Base-by-base conservation (phyloP, 2,888 invertebrate species). In the Acrobeloides nanus region DNA sequence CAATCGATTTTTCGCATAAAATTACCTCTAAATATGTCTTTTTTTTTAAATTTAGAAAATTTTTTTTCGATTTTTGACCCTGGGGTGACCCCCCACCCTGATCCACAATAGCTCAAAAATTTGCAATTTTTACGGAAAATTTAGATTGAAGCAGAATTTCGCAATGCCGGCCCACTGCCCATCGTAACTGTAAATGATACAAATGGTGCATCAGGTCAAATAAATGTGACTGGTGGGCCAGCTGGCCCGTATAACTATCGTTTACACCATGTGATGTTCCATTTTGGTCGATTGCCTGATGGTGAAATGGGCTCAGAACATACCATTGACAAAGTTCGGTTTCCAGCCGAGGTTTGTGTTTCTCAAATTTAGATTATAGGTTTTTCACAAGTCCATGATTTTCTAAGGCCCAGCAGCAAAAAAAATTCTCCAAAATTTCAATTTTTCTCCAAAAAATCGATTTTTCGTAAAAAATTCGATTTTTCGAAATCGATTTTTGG, bases 281-380 rank as follows among this genome's bases (percentile, higher is more conserved):
- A 90, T 77, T 92, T 89, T 74, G 90, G 90, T 6, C 81, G 87
- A 48, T 85, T 85, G 2, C 55, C 56, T 59, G 84, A 84, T 72
- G 89, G 92, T 77, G 85, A 86, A 74, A 84, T 84, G 66, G 95
- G 95, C 21, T 93, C 93, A 12, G 95, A 97, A 75, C 95, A 97
- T 77, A 88, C 87, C 48, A 87, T 95, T 72, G 89, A 89, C 74
- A 89, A 90, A 59, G 86, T 89, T 73, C 83, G 88, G 46, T 97
- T 95, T 77, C 93, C 95, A 7, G 92, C 92, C 45, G 95, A 97
- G n/a, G n/a, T n/a, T n/a, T n/a, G n/a, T n/a, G n/a, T n/a, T n/a
- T n/a, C n/a, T n/a, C n/a, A n/a, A 34, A 8, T 35, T 40, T 35
- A 5, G 12, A 29, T 6, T 18, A 23, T 6, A 38, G 8, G 6